These are phyloP conservation scores for Chrysocyon brachyurus DNA, from an alignment of 2,797 vertebrate genomes.

Conservation along the genomic window DNA sequence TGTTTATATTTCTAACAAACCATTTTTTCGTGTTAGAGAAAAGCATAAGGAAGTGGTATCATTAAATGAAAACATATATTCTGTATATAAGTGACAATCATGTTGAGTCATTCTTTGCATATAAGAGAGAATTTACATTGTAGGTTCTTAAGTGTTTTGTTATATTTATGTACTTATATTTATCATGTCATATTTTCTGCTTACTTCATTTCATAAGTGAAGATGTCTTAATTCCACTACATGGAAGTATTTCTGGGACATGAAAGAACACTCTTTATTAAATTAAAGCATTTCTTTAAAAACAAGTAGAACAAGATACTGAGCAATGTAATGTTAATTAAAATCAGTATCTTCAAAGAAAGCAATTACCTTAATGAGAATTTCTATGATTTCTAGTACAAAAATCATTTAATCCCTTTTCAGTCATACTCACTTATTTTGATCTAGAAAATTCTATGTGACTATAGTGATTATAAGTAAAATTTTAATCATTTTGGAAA, in stretches of 20 bases:
- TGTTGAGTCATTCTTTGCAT: background rate
- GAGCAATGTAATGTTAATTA: constrained; percentile 6
- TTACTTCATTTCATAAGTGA: constrained; percentile 18
- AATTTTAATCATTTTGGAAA: constrained; percentile 43
- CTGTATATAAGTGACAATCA: background rate
- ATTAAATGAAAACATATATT: background rate
- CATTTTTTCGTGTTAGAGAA: constrained; percentile 11
- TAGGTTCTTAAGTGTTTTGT: background rate
- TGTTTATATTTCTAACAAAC: constrained; percentile 27
- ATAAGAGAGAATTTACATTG: background rate
- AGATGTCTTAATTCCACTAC: constrained; percentile 42
- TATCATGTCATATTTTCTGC: background rate
- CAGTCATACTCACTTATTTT: constrained; percentile 34
- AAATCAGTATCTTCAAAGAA: constrained; percentile 34
- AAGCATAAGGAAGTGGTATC: background rate
- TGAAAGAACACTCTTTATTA: background rate
- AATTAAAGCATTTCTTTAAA: constrained; percentile 59
- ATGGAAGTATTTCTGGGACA: background rate
- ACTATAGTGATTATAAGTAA: background rate
- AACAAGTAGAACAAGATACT: constrained; percentile 25
- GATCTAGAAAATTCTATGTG: constrained; percentile 13
- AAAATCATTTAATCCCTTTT: background rate
- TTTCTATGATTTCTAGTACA: background rate
- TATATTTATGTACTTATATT: background rate
- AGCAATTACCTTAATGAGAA: constrained; percentile 29